Conservation (phyloP, 2,797 vertebrate species). For the Channallabes apus region DNA sequence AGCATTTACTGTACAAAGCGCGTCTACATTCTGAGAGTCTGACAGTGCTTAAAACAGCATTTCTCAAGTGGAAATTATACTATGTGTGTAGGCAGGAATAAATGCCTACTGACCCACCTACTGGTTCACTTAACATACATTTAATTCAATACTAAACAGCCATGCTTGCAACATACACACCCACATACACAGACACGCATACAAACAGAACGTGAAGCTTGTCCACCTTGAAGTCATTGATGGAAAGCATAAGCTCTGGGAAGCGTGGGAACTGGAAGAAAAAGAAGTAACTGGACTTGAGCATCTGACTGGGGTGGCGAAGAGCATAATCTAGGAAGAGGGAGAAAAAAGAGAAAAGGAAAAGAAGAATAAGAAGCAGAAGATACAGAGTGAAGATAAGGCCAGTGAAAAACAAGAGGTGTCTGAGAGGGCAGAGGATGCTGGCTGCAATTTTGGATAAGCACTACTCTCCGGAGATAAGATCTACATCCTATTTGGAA, state of each 20-base stretch:
- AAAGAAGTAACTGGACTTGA: slow-evolving; percentile 96
- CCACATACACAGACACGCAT: not conserved
- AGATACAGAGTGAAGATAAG: slow-evolving; percentile 29
- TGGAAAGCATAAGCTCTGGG: slow-evolving; percentile 96
- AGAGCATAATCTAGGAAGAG: slow-evolving; percentile 87
- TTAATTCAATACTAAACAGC: not conserved
- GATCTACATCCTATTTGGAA: not conserved
- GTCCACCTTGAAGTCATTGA: slow-evolving; percentile 98
- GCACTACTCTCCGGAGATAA: not conserved
- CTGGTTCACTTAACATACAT: not conserved
- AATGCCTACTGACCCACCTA: not conserved
- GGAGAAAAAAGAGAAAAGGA: slow-evolving; percentile 19
- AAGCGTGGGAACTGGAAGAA: slow-evolving; percentile 98
- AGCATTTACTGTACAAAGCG: slow-evolving; percentile 1
- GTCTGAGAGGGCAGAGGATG: not conserved
- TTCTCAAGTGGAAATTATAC: not conserved
- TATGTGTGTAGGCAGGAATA: not conserved
- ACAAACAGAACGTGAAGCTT: not conserved
- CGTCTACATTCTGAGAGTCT: not conserved
- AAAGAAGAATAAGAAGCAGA: not conserved
- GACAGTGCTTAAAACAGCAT: not conserved
- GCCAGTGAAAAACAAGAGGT: not conserved
- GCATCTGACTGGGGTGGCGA: slow-evolving; percentile 91
- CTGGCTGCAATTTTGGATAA: slow-evolving; percentile 13
- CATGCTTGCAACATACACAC: not conserved